These are phyloP conservation scores for Pagetopsis macropterus DNA, from an alignment of 2,797 vertebrate species.

Conservation along the genomic window DNA sequence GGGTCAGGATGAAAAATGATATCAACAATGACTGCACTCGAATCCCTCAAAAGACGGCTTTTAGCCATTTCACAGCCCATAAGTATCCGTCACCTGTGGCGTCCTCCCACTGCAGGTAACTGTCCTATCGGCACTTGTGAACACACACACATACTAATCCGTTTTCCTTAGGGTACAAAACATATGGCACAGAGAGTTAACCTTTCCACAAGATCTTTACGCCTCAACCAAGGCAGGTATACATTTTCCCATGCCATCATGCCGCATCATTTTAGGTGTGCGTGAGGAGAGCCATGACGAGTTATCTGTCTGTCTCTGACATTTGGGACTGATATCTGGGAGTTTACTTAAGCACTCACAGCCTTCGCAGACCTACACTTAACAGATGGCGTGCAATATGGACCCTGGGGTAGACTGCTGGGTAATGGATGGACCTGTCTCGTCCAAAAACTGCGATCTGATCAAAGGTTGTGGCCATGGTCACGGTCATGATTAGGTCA, in stretches of 20 bases:
- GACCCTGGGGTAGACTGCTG: constrained; percentile 55
- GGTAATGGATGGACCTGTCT: constrained; percentile 60
- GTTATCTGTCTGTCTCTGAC: constrained; percentile 54
- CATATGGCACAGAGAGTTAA: constrained; percentile 61
- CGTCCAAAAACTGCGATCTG: constrained; percentile 24
- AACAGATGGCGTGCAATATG: constrained; percentile 69
- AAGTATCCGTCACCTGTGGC: constrained; percentile 55
- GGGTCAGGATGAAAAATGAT: constrained; percentile 62
- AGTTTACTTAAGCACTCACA: constrained; percentile 64
- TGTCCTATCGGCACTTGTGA: constrained; percentile 31
- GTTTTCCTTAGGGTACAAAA: constrained; percentile 41
- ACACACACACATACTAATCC: constrained; percentile 13
- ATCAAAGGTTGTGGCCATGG: constrained; percentile 45
- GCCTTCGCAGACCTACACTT: constrained; percentile 27
- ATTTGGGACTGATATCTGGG: constrained; percentile 52
- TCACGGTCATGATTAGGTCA: constrained; percentile 21
- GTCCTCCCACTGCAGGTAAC: constrained; percentile 42
- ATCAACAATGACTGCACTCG: constrained; percentile 44
- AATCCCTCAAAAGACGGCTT: constrained; percentile 54
- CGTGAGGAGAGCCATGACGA: constrained; percentile 54
- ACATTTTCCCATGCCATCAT: constrained; percentile 66
- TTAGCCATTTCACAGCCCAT: constrained; percentile 44
- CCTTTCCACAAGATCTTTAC: constrained; percentile 64
- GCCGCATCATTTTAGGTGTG: constrained; percentile 49
- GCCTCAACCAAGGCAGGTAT: constrained; percentile 44